phyloP scores from a whole-genome alignment of 2,888 invertebrate species.

The Fragum whitleyi region DNA sequence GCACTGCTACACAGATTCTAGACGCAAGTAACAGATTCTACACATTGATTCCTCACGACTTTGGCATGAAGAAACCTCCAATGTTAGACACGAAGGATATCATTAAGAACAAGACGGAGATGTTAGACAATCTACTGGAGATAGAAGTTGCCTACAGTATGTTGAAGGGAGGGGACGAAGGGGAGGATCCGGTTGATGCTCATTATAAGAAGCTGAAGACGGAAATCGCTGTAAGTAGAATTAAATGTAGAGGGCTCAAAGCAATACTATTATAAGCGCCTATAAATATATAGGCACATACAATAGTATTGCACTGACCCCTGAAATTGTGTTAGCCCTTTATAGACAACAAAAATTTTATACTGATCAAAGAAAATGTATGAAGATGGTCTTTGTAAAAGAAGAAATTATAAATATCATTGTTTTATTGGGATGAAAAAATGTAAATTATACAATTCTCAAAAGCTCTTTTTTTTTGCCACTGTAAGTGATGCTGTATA shows the following conservation, averaged over 20 bases:
- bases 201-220: constrained; percentile 96
- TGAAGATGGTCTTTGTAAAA: too few species aligned
- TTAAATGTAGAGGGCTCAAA: too few species aligned
- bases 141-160: constrained; percentile 97
- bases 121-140: constrained; percentile 97
- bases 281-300: too few species aligned
- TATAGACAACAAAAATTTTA: neutral
- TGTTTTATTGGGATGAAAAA: too few species aligned
- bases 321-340: neutral
- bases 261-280: too few species aligned
- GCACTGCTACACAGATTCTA: constrained; percentile 88
- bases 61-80: constrained; percentile 93
- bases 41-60: constrained; percentile 97
- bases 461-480: too few species aligned
- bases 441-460: too few species aligned
- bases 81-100: constrained; percentile 91
- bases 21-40: constrained; percentile 97
- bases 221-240: constrained; percentile 87
- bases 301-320: too few species aligned
- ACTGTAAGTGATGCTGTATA: too few species aligned
- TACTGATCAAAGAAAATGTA: too few species aligned
- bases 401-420: too few species aligned
- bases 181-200: constrained; percentile 90
- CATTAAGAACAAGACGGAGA: constrained; percentile 90
- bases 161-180: constrained; percentile 88